A percentile compares a stretch with the other conserved stretches of the same genome.
phyloP scores from a whole-genome alignment of 2,888 invertebrate genomes.

The Cremastinae sp. region DNA sequence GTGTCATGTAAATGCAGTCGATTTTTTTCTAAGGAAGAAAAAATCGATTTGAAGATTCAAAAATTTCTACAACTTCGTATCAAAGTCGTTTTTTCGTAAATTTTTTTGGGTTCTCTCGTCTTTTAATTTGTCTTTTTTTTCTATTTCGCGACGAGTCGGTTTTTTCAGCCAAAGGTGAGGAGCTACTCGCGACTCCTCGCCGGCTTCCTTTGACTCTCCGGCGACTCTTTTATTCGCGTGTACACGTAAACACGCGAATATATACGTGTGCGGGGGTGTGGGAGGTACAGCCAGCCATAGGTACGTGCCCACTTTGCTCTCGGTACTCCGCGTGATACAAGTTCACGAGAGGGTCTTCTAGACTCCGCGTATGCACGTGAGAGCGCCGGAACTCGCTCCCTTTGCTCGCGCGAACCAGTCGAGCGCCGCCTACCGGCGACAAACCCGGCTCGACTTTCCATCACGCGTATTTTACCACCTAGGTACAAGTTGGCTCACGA shows the following conservation, averaged over 20 bases:
- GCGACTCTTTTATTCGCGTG: slow-evolving; percentile 24
- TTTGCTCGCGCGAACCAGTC: slow-evolving; percentile 28
- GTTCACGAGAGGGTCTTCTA: slow-evolving; percentile 63
- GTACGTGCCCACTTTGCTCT: slow-evolving; percentile 68
- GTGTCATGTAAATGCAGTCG: too few relatives aligned
- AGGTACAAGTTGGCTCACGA: neutral
- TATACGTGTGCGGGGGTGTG: slow-evolving; percentile 36
- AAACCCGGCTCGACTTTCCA: slow-evolving; percentile 11
- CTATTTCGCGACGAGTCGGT: neutral
- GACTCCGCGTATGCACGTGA: slow-evolving; percentile 50
- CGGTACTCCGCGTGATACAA: slow-evolving; percentile 67
- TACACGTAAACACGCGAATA: neutral
- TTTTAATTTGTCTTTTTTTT: neutral
- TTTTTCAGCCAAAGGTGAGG: slow-evolving; percentile 13
- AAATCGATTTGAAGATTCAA: too few relatives aligned
- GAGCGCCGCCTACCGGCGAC: slow-evolving; percentile 19
- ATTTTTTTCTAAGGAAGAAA: too few relatives aligned
- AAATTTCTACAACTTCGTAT: too few relatives aligned
- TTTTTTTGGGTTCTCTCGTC: slow-evolving; percentile 47
- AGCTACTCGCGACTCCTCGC: slow-evolving; percentile 47
- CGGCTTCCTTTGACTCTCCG: slow-evolving; percentile 56
- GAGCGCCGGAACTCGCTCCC: slow-evolving; percentile 39
- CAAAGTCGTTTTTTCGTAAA: slow-evolving; percentile 37
- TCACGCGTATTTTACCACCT: neutral
- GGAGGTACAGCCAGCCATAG: slow-evolving; percentile 61